phyloP scores from a whole-genome alignment of 1,140 invertebrate genomes.

The Batillaria attramentaria region DNA sequence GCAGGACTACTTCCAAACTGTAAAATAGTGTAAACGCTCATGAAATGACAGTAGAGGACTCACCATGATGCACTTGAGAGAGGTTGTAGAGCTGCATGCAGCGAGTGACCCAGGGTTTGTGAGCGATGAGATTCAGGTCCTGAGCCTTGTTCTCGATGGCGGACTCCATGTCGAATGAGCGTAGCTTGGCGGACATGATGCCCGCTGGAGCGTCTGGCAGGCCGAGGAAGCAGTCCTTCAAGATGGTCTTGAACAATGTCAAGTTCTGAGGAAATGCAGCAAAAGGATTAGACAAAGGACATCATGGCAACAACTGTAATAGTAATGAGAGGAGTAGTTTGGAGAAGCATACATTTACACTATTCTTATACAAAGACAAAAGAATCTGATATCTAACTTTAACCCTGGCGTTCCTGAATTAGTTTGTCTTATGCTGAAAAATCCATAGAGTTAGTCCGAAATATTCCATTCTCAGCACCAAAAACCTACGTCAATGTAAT shows the following conservation, averaged over 20 bases:
- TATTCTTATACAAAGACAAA: not conserved
- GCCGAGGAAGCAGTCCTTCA: conserved; percentile 67
- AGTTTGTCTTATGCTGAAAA: too few relatives aligned
- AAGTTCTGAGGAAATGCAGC: conserved; percentile 54
- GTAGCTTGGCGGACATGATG: conserved; percentile 56
- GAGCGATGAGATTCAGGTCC: conserved; percentile 62
- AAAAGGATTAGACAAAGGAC: too few relatives aligned
- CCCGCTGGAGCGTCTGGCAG: conserved; percentile 61
- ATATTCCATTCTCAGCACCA: too few relatives aligned
- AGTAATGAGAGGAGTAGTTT: not conserved
- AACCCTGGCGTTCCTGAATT: too few relatives aligned
- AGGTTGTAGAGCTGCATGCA: conserved; percentile 69
- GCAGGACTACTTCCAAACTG: too few relatives aligned
- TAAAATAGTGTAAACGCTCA: too few relatives aligned
- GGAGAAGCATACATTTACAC: not conserved
- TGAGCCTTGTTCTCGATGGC: conserved; percentile 62
- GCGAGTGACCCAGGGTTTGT: conserved; percentile 68
- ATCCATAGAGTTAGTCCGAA: too few relatives aligned
- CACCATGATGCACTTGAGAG: conserved; percentile 67
- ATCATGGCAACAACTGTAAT: not conserved
- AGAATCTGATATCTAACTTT: not conserved
- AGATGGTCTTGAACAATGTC: conserved; percentile 63
- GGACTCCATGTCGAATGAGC: conserved; percentile 58
- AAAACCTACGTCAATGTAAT: too few relatives aligned
- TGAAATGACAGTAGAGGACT: too few relatives aligned